phyloP scores from a whole-genome alignment of 2,888 invertebrate genomes.

The Amaurobius ferox region DNA sequence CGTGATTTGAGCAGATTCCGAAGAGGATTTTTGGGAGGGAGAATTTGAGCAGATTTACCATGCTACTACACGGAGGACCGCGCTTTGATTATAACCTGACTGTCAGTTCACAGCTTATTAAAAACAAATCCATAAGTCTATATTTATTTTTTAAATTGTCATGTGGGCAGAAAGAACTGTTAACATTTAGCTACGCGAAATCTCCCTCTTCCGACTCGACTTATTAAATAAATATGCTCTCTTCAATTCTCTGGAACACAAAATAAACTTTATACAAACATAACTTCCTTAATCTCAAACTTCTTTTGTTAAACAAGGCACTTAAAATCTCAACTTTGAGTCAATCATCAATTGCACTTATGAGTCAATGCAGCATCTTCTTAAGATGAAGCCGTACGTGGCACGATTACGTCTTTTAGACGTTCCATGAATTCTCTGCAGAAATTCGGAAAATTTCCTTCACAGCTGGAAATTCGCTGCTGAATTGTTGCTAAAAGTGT shows the following conservation, averaged over 20 bases:
- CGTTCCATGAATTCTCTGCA: not conserved
- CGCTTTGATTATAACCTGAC: no score
- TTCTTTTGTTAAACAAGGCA: no score
- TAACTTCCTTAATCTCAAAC: not conserved
- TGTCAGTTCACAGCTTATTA: no score
- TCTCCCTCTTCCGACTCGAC: not conserved
- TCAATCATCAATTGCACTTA: conserved; percentile 46
- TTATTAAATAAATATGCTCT: not conserved
- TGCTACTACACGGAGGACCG: no score
- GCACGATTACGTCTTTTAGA: conserved; percentile 25
- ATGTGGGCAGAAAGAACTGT: no score
- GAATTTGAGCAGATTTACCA: no score
- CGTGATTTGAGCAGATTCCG: no score
- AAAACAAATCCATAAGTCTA: no score
- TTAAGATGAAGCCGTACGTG: conserved; percentile 22
- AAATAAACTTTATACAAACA: not conserved
- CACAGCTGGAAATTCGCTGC: conserved; percentile 65
- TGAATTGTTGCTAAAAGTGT: conserved; percentile 62
- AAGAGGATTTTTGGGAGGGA: no score
- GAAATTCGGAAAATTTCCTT: not conserved
- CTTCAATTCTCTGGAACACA: not conserved
- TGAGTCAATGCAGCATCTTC: conserved; percentile 21
- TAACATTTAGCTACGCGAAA: no score
- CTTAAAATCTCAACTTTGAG: not conserved
- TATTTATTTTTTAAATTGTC: no score